Percentiles rank a stretch among this genome's conserved stretches.
These are phyloP conservation scores for Hirtodrosophila cameraria DNA, from an alignment of 2,888 invertebrate genomes.

Conservation along the genomic window DNA sequence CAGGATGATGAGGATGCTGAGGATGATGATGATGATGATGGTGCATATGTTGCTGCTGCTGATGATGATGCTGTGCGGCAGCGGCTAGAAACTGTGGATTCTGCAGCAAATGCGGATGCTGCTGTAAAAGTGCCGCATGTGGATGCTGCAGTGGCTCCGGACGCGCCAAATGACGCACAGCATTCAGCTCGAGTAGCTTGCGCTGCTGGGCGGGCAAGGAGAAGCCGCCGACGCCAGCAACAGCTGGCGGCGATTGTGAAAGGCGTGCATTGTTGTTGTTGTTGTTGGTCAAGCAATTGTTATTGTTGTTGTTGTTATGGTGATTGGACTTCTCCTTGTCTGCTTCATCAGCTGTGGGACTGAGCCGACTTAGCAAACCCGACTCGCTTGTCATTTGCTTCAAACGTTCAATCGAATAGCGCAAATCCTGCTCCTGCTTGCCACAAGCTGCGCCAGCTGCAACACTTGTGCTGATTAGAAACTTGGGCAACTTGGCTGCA, in stretches of 20 bases:
- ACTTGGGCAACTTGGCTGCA: constrained; percentile 76
- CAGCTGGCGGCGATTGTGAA: constrained; percentile 62
- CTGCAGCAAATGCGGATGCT: constrained; percentile 81
- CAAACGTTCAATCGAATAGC: constrained; percentile 83
- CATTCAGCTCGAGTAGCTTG: constrained; percentile 78
- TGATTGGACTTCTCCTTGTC: constrained; percentile 65
- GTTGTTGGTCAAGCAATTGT: constrained; percentile 38
- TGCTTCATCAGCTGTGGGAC: constrained; percentile 71
- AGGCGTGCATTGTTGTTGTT: constrained; percentile 47
- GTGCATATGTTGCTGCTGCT: constrained; percentile 61
- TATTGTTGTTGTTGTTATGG: constrained; percentile 51
- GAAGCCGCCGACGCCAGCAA: constrained; percentile 32
- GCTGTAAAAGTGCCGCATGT: constrained; percentile 79
- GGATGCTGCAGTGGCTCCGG: constrained; percentile 83
- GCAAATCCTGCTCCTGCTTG: constrained; percentile 75
- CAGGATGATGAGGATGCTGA: constrained; percentile 41
- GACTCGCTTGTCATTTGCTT: constrained; percentile 83
- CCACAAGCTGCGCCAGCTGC: constrained; percentile 26
- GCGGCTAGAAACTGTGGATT: constrained; percentile 81
- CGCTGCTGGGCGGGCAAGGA: constrained; percentile 68
- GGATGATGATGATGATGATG: constrained; percentile 56
- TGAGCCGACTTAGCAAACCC: constrained; percentile 80
- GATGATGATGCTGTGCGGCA: constrained; percentile 77
- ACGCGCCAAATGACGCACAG: constrained; percentile 75
- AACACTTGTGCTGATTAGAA: constrained; percentile 67